Evolutionary conservation across 2,113 vertebrate species (phyloP).

Genomic region (Lichenostomus cassidix): DNA sequence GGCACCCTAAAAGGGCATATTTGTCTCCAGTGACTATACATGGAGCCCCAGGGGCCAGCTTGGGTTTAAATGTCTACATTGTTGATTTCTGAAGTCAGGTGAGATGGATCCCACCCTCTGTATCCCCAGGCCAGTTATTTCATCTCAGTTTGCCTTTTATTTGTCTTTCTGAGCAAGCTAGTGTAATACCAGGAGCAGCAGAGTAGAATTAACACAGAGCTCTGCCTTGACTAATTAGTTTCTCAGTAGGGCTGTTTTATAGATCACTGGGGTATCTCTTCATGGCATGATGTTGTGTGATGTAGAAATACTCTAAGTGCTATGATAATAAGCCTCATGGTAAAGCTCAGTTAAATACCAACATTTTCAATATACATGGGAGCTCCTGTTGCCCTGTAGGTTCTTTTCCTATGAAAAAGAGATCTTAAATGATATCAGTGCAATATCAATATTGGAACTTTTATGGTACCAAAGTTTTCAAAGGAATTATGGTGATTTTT

Average conservation of each 20-base stretch:
- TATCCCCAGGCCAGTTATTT: constrained; percentile 31
- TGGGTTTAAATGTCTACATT: constrained; percentile 24
- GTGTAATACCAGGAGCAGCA: background rate
- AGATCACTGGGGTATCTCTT: constrained; percentile 5
- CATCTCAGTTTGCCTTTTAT: constrained; percentile 11
- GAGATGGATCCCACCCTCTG: constrained; percentile 49
- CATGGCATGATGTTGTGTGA: background rate
- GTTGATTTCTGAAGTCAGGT: constrained; percentile 58
- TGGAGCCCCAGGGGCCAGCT: background rate
- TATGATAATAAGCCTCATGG: background rate
- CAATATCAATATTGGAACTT: background rate
- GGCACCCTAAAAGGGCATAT: constrained; percentile 52
- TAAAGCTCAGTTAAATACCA: background rate
- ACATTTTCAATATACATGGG: background rate
- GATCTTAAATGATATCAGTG: background rate
- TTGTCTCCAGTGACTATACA: constrained; percentile 38
- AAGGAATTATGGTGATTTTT: background rate
- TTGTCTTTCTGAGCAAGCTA: background rate
- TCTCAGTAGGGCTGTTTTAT: constrained; percentile 7
- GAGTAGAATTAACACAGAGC: constrained; percentile 1
- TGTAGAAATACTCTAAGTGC: background rate
- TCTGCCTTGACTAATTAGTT: constrained; percentile 38
- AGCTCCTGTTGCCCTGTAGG: background rate
- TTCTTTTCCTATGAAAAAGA: background rate
- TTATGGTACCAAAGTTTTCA: background rate